These are phyloP conservation scores for Tauraco hartlaubi DNA, from an alignment of 2,797 vertebrate genomes.

Conservation along the genomic window DNA sequence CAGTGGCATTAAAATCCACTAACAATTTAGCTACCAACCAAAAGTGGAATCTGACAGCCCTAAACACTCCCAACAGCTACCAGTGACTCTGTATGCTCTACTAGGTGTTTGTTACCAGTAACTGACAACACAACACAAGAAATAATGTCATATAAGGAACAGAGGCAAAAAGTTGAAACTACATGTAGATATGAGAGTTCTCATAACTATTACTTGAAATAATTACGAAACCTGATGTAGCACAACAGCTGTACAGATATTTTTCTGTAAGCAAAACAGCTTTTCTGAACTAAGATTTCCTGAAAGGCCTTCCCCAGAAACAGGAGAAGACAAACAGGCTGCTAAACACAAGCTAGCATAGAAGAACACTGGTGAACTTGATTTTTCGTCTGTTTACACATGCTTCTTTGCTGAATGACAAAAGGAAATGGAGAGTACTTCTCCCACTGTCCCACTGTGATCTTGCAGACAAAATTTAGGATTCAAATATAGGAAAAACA, in stretches of 20 bases:
- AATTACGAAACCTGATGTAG: neutral
- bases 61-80: neutral
- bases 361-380: neutral
- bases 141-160: neutral
- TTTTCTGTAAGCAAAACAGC: neutral
- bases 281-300: neutral
- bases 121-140: neutral
- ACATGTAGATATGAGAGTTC: neutral
- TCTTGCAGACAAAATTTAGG: neutral
- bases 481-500: neutral
- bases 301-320: neutral
- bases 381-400: neutral
- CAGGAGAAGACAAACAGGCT: neutral
- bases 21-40: neutral
- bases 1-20: neutral
- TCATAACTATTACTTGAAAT: neutral
- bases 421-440: neutral
- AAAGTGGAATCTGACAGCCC: neutral
- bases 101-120: neutral
- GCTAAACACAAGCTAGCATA: neutral
- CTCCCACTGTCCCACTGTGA: neutral
- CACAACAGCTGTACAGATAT: neutral
- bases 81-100: neutral
- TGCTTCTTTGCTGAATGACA: neutral
- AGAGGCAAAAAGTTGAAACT: neutral